Base-by-base conservation (phyloP, 1,140 invertebrate species). In the Macrocentrus cingulum region DNA sequence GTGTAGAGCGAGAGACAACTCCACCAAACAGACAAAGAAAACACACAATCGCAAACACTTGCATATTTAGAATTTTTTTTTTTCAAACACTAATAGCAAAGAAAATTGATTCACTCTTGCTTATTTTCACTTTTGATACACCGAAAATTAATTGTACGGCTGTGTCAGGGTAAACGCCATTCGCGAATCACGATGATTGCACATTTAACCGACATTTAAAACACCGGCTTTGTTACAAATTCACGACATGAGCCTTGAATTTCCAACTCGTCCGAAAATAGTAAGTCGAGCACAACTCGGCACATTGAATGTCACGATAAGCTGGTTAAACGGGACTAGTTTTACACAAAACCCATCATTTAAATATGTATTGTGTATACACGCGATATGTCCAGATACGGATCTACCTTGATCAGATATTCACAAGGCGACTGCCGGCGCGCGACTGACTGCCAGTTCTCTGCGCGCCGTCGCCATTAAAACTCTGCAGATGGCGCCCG, bases 1-100 rank as follows among this genome's bases (percentile, higher is more conserved):
- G 22, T 49, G 34, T 49, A 8, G 65, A 66, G 56, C 67, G 65
- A n/a, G 61, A 64, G 5, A 60, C 63, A 39, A 56, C 60, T 45
- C 62, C 49, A 23, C 51, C 48, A 46, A 63, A 32, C 39, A 59
- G 32, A 37, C 46, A 61, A 37, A 59, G 48, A 56, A 59, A 45
- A 56, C 53, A 56, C 53, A 64, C 32, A 29, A 59, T 29, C 3
- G 50, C 23, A 13, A 61, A 11, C 56, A 58, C 39, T 44, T 51
- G 34, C 37, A 16, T 52, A 23, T 41, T 51, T 13, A 1, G 32
- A 36, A 41, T 49, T 48, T 39, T 2, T 23, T 29, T 39, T 46
- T 45, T 46, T 44, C 7, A 16, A 16, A 29, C 19, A 25, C 13
- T 25, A 22, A 22, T 22, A 22, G 20, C 11, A 23, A 22, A 46